These are phyloP conservation scores for Azemiops feae DNA, from an alignment of 2,113 vertebrate species.

Conservation along the genomic window DNA sequence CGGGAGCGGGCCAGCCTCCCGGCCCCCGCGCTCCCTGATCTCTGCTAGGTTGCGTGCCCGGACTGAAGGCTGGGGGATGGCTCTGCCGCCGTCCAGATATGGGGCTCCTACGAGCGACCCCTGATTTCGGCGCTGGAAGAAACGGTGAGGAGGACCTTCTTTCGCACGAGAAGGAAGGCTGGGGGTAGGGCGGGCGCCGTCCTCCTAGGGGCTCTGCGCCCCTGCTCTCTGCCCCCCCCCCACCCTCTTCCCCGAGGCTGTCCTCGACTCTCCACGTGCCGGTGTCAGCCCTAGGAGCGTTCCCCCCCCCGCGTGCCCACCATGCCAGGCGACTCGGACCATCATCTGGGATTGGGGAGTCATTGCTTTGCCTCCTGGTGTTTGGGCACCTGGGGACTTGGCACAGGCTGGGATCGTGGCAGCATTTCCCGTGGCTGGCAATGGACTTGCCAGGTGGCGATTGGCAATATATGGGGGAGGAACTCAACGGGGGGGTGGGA, in stretches of 20 bases:
- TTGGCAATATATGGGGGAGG: conserved; percentile 2
- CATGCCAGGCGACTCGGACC: not conserved
- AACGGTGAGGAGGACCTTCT: not conserved
- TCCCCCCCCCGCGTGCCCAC: no score
- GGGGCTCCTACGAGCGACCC: not conserved
- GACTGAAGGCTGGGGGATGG: not conserved
- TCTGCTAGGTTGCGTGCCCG: not conserved
- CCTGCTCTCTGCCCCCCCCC: no score
- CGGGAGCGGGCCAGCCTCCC: not conserved
- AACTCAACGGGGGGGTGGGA: not conserved
- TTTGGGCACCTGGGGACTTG: not conserved
- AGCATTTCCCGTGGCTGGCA: not conserved
- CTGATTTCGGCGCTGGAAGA: not conserved
- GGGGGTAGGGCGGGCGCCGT: not conserved
- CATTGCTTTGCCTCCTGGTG: not conserved
- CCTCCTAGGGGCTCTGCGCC: not conserved
- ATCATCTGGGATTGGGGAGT: not conserved
- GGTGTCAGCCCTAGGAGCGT: not conserved
- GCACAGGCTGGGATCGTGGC: not conserved
- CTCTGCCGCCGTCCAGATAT: not conserved
- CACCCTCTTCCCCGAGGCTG: not conserved
- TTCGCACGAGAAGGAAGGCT: not conserved
- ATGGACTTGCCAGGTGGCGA: not conserved
- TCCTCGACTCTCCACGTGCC: not conserved
- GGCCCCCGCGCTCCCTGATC: not conserved